Percentiles rank a stretch among this genome's conserved stretches.
These are phyloP conservation scores for Scolopax rusticola DNA, from an alignment of 2,797 vertebrate species.

Conservation along the genomic window DNA sequence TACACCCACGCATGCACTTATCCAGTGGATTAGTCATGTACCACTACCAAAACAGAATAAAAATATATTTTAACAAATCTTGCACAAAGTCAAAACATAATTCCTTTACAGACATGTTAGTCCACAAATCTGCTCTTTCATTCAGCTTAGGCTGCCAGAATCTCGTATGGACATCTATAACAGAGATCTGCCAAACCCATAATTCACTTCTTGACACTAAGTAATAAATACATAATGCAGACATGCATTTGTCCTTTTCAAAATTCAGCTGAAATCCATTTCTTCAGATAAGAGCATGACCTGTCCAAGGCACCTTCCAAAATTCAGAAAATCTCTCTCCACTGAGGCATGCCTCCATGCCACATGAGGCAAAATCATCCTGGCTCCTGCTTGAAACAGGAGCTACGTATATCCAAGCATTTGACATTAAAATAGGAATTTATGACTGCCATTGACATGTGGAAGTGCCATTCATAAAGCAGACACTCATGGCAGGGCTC, in stretches of 20 bases:
- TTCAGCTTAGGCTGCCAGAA: constrained; percentile 24
- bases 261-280: constrained; percentile 36
- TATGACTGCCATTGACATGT: not conserved
- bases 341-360: not conserved
- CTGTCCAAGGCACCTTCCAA: constrained; percentile 17
- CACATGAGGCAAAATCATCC: not conserved
- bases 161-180: constrained; percentile 41
- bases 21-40: constrained; percentile 6
- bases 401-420: not conserved
- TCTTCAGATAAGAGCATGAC: constrained; percentile 43
- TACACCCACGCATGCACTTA: constrained; percentile 24
- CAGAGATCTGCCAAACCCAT: constrained; percentile 38
- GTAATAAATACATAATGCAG: constrained; percentile 63
- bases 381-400: not conserved
- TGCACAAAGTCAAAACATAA: constrained; percentile 56
- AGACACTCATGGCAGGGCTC: not conserved
- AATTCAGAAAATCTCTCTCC: not conserved
- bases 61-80: constrained; percentile 56
- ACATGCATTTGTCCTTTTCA: constrained; percentile 58
- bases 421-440: not conserved
- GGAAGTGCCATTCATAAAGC: constrained; percentile 9
- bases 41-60: constrained; percentile 47
- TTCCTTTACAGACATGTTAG: constrained; percentile 39
- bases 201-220: constrained; percentile 64
- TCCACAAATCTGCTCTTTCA: constrained; percentile 43